Conservation (phyloP, 2,888 invertebrate genomes). For the Polydrusus tereticollis region DNA sequence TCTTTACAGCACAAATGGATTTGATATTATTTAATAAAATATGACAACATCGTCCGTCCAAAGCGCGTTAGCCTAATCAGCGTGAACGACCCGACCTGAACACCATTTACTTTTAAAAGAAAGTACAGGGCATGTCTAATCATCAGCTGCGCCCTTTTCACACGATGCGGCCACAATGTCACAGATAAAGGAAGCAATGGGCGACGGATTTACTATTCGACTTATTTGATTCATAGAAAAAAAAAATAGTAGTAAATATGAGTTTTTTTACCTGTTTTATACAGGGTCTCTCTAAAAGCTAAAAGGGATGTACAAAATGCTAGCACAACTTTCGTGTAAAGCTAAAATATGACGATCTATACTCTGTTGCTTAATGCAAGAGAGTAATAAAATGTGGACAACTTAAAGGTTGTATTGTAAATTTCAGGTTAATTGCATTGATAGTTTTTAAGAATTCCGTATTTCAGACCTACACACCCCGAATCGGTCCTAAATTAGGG, state of each 20-base stretch:
- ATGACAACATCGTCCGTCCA: conserved; percentile 53
- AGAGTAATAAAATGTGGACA: no score
- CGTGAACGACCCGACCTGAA: conserved; percentile 60
- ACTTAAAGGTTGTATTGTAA: no score
- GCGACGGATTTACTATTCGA: conserved; percentile 11
- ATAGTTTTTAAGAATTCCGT: no score
- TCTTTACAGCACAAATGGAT: conserved; percentile 6
- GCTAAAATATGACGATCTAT: no score
- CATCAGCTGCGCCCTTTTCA: conserved; percentile 63
- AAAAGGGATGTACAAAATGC: no score
- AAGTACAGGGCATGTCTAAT: conserved; percentile 62
- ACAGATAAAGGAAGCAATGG: conserved; percentile 43
- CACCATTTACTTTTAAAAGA: conserved; percentile 59
- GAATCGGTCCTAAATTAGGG: no score
- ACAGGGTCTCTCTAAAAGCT: no score
- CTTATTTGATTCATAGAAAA: neutral
- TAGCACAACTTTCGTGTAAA: no score
- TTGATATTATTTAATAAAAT: neutral
- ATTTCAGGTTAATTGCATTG: no score
- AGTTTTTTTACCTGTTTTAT: neutral
- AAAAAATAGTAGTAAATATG: conserved; percentile 15
- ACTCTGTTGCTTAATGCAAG: no score
- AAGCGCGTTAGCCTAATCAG: conserved; percentile 63
- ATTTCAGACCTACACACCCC: no score
- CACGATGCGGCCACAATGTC: conserved; percentile 51